A percentile compares a stretch with the other conserved stretches of the same genome.
phyloP scores from a whole-genome alignment of 2,113 vertebrate species.

The Hippocampus comes region DNA sequence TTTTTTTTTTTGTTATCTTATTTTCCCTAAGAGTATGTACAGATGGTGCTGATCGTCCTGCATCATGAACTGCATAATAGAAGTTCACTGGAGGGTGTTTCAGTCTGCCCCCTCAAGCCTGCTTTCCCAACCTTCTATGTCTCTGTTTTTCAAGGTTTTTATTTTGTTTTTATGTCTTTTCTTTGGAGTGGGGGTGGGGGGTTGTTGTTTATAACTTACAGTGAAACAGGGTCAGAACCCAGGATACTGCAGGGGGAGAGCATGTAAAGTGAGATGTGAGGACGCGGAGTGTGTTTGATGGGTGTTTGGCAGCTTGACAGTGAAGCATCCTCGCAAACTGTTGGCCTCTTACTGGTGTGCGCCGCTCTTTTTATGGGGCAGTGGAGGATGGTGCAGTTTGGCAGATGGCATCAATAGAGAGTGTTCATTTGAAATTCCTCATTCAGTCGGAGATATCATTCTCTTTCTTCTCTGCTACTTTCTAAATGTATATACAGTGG shows the following conservation, averaged over 20 bases:
- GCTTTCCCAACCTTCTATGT: conserved; percentile 8
- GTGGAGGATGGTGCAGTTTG: conserved; percentile 27
- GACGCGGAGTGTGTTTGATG: conserved; percentile 46
- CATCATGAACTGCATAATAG: background rate
- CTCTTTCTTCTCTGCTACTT: background rate
- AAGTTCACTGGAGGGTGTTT: conserved; percentile 20
- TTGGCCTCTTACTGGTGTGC: conserved; percentile 26
- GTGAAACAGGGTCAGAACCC: conserved; percentile 39
- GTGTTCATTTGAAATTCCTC: conserved; percentile 43
- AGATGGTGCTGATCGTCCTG: background rate
- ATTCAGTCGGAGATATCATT: conserved; percentile 25
- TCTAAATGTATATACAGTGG: background rate
- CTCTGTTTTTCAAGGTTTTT: background rate
- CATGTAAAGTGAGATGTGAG: conserved; percentile 39
- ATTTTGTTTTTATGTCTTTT: conserved; percentile 13
- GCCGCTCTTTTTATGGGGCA: conserved; percentile 39
- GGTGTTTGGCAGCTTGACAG: conserved; percentile 51
- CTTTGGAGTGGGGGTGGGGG: too few relatives aligned
- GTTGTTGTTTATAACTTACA: conserved; percentile 17
- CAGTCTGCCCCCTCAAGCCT: conserved; percentile 2
- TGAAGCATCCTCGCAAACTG: conserved; percentile 30
- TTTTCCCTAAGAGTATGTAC: background rate
- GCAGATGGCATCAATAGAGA: conserved; percentile 43
- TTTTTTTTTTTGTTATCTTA: background rate
- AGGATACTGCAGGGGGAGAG: conserved; percentile 29